A percentile compares a stretch with the other conserved stretches of the same genome.
Evolutionary conservation across 2,888 invertebrate species (phyloP).

Genomic region (Syrphus vitripennis): DNA sequence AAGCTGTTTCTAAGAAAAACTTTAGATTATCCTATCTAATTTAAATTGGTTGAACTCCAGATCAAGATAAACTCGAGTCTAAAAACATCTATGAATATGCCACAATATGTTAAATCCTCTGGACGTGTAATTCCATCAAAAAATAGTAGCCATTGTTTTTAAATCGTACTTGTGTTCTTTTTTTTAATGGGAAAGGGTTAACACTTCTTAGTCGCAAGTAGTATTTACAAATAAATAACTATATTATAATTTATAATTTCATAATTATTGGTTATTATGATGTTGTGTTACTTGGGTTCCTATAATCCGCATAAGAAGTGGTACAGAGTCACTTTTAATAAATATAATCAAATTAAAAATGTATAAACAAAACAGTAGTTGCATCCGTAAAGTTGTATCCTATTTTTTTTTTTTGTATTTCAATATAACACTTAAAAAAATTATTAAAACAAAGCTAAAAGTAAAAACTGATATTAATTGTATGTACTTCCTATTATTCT

Average conservation of each 20-base stretch:
- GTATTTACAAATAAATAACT: background rate
- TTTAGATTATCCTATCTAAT: too few relatives aligned
- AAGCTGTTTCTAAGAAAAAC: too few relatives aligned
- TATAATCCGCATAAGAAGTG: slow-evolving; percentile 26
- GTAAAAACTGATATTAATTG: slow-evolving; percentile 53
- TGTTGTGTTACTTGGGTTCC: slow-evolving; percentile 38
- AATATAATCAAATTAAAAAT: slow-evolving; percentile 8
- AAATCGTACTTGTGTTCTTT: too few relatives aligned
- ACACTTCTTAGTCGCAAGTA: slow-evolving; percentile 22
- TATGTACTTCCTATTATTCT: slow-evolving; percentile 64
- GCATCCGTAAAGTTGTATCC: slow-evolving; percentile 62
- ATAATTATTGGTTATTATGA: slow-evolving; percentile 30
- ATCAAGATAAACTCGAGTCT: too few relatives aligned
- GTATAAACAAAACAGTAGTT: slow-evolving; percentile 58
- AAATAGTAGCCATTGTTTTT: background rate
- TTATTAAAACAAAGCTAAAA: slow-evolving; percentile 10
- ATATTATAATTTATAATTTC: slow-evolving; percentile 18
- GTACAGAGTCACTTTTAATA: slow-evolving; percentile 2
- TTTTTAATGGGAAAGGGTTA: background rate
- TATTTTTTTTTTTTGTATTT: slow-evolving; percentile 36
- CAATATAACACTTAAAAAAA: background rate
- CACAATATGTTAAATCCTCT: background rate
- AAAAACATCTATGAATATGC: too few relatives aligned
- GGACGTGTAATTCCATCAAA: background rate
- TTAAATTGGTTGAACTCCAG: too few relatives aligned